Conservation (phyloP, 92 coral and sea anemone species). For the Palythoa grandiflora region DNA sequence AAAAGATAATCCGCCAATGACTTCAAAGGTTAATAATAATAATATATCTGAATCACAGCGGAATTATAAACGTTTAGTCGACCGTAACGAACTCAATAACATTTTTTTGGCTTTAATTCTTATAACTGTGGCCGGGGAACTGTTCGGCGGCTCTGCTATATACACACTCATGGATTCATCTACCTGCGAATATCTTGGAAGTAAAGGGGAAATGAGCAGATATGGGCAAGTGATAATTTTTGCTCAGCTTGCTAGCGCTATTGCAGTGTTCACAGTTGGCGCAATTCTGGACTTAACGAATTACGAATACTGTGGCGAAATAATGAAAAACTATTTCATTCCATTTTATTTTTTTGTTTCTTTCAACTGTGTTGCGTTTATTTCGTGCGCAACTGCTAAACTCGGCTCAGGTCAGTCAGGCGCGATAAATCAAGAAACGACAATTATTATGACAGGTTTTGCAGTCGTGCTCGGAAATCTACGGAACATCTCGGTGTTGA, state of each 20-base stretch:
- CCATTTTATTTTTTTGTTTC: conserved; percentile 58
- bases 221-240: conserved; percentile 52
- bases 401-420: conserved; percentile 37
- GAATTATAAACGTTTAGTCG: conserved; percentile 19
- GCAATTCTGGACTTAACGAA: conserved; percentile 51
- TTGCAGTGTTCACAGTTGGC: conserved; percentile 59
- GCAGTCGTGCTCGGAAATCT: conserved; percentile 21
- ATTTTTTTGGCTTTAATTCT: conserved; percentile 55
- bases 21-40: not conserved
- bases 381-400: conserved; percentile 33
- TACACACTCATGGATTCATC: conserved; percentile 60
- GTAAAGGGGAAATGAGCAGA: conserved; percentile 21
- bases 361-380: conserved; percentile 54
- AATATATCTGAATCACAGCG: not conserved
- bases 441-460: conserved; percentile 4
- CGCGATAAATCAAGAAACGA: not conserved
- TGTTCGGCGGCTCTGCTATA: conserved; percentile 58
- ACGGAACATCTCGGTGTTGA: conserved; percentile 47
- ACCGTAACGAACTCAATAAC: conserved; percentile 40
- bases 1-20: conserved; percentile 12
- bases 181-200: conserved; percentile 53
- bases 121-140: conserved; percentile 58
- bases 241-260: conserved; percentile 42
- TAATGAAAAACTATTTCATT: conserved; percentile 56
- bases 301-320: conserved; percentile 55